Evolutionary conservation across 2,888 invertebrate species (phyloP).

Genomic region (Drosophila suboccidentalis): DNA sequence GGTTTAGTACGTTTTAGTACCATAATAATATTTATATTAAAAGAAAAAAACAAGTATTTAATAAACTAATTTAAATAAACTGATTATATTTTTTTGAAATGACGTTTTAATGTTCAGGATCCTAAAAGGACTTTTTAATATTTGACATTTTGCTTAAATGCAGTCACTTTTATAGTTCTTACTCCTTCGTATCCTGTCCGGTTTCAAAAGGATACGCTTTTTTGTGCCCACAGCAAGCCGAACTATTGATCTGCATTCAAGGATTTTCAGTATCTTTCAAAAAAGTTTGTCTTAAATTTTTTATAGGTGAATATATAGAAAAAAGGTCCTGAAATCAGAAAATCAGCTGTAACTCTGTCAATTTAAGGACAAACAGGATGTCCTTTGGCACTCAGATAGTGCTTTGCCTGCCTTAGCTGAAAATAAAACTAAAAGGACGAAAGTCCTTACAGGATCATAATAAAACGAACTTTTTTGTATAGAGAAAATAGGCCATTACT

Average conservation of each 20-base stretch:
- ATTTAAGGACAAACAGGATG: conserved; percentile 3
- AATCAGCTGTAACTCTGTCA: not conserved
- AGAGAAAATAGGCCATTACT: not conserved
- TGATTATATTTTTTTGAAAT: not conserved
- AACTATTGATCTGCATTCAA: conserved; percentile 7
- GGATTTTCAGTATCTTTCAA: not conserved
- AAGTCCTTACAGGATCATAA: conserved; percentile 4
- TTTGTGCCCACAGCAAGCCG: not conserved
- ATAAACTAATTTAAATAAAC: conserved; percentile 49
- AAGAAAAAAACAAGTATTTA: conserved; percentile 42
- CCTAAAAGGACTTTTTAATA: not conserved
- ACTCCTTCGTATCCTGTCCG: not conserved
- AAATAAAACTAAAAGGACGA: not conserved
- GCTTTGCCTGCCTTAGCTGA: not conserved
- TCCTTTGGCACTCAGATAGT: conserved; percentile 3
- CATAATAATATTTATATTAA: conserved; percentile 39
- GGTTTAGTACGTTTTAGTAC: conserved; percentile 73
- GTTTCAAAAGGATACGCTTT: not conserved
- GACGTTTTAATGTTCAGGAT: not conserved
- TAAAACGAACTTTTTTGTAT: not conserved
- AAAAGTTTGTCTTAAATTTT: not conserved
- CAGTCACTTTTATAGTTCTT: not conserved
- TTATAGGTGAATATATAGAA: not conserved
- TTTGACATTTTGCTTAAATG: no score
- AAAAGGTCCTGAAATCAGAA: not conserved